Percentiles rank a stretch among this genome's conserved stretches.
phyloP scores from a whole-genome alignment of 2,888 invertebrate genomes.

The Villa cingulata region DNA sequence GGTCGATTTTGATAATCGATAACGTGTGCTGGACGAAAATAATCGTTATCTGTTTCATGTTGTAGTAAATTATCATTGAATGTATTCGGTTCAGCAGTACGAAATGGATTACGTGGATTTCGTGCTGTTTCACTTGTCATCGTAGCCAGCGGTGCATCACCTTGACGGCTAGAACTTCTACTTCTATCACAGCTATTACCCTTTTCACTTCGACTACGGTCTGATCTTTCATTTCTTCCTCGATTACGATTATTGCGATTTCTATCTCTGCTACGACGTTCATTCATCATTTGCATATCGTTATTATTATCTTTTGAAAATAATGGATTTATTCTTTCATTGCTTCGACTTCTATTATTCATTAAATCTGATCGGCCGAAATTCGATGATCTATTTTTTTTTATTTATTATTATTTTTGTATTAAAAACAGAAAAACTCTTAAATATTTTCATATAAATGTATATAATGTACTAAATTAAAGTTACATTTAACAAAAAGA shows the following conservation, averaged over 20 bases:
- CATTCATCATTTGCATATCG: not conserved
- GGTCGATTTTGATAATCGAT: constrained; percentile 57
- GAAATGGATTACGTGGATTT: constrained; percentile 5
- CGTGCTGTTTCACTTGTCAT: not conserved
- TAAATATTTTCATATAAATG: no score
- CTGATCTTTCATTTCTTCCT: not conserved
- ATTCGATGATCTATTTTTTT: constrained; percentile 1
- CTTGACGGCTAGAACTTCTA: constrained; percentile 2
- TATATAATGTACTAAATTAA: no score
- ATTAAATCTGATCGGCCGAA: not conserved
- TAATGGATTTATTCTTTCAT: constrained; percentile 1
- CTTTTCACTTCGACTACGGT: not conserved
- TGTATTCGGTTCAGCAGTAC: not conserved
- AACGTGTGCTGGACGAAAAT: constrained; percentile 46
- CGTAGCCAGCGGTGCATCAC: not conserved
- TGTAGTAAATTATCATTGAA: not conserved
- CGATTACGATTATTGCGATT: not conserved
- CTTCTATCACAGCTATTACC: constrained; percentile 3
- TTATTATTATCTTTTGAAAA: constrained; percentile 3
- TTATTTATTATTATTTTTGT: no score
- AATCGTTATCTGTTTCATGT: constrained; percentile 32
- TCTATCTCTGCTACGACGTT: constrained; percentile 2
- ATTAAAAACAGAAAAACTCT: no score
- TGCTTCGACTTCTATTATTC: constrained; percentile 2
- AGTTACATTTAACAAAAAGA: no score